phyloP scores from a whole-genome alignment of 1,140 invertebrate species.

The Drosophila quadrilineata region DNA sequence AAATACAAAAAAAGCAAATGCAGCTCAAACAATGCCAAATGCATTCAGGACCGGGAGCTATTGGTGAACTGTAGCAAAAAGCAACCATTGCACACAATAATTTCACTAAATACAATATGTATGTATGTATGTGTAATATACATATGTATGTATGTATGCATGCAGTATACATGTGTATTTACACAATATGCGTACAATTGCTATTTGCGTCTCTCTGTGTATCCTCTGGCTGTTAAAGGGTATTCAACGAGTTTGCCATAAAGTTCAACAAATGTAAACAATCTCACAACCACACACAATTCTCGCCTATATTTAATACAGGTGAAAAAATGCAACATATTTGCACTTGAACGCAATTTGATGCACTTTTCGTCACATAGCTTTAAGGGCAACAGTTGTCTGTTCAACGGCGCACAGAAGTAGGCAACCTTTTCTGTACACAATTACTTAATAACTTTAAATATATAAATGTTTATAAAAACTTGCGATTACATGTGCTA shows the following conservation, averaged over 20 bases:
- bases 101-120: background rate
- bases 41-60: constrained; percentile 2
- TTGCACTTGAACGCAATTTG: no score
- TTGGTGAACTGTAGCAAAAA: background rate
- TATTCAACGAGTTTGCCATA: no score
- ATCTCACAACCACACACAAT: no score
- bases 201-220: background rate
- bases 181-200: background rate
- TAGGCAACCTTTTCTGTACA: no score
- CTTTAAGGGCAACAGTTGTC: no score
- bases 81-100: background rate
- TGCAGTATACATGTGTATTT: background rate
- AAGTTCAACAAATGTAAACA: constrained; percentile 2
- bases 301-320: no score
- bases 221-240: background rate
- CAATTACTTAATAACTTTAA: no score
- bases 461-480: no score
- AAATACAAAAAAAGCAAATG: background rate
- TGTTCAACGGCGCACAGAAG: no score
- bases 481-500: no score
- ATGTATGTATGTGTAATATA: background rate
- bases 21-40: constrained; percentile 10
- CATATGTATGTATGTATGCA: background rate
- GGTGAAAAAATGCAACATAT: no score
- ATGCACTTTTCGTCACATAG: no score